phyloP scores from a whole-genome alignment of 2,797 vertebrate genomes.

The Sebastes cheni region DNA sequence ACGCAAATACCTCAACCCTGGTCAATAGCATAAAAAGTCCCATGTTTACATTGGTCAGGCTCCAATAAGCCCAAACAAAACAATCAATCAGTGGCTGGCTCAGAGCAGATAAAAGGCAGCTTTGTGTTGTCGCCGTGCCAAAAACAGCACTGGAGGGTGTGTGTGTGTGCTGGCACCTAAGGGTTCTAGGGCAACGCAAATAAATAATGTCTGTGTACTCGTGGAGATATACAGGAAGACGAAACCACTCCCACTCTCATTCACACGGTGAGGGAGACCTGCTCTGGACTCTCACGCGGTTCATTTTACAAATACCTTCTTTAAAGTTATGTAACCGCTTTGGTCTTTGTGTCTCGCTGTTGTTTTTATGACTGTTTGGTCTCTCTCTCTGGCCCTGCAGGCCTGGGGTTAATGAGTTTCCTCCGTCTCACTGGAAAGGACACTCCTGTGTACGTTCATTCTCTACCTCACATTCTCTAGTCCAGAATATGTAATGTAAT shows the following conservation, averaged over 20 bases:
- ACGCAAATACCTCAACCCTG: constrained; percentile 19
- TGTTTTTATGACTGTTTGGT: constrained; percentile 41
- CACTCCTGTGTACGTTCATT: constrained; percentile 10
- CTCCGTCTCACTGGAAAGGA: constrained; percentile 15
- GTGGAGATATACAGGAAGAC: constrained; percentile 35
- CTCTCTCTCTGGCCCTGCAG: constrained; percentile 19
- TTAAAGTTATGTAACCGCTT: constrained; percentile 64
- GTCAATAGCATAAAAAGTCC: constrained; percentile 14
- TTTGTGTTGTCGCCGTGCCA: constrained; percentile 48
- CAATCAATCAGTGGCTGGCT: constrained; percentile 59
- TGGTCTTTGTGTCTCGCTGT: constrained; percentile 47
- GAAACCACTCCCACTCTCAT: constrained; percentile 62
- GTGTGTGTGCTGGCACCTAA: constrained; percentile 18
- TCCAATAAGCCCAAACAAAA: constrained; percentile 56
- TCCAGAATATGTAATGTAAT: constrained; percentile 18
- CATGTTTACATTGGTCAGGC: constrained; percentile 48
- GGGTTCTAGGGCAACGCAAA: constrained; percentile 50
- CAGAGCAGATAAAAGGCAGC: constrained; percentile 53
- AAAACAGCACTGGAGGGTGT: constrained; percentile 46
- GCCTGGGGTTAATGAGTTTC: constrained; percentile 27
- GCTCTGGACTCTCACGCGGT: constrained; percentile 67
- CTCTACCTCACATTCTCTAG: neutral
- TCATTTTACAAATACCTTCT: constrained; percentile 71
- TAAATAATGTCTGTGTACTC: constrained; percentile 54
- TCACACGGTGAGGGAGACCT: constrained; percentile 39